phyloP scores from a whole-genome alignment of 2,797 vertebrate species.

The Clarias pachynema region DNA sequence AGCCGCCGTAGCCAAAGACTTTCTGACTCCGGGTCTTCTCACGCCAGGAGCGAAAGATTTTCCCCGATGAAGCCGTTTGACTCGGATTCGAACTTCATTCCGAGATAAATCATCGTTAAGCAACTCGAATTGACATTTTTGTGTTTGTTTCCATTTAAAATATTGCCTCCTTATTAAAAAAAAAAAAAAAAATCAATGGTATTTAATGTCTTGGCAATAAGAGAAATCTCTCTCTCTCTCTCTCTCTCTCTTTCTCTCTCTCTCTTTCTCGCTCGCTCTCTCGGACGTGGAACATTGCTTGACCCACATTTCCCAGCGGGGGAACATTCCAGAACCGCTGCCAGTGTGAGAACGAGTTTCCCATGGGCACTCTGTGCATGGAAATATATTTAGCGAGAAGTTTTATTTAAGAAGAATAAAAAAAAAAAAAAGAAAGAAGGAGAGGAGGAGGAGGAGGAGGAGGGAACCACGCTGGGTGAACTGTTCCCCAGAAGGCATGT shows the following conservation, averaged over 20 bases:
- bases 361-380: conserved; percentile 42
- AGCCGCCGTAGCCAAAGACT: background rate
- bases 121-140: background rate
- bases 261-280: background rate
- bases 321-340: conserved; percentile 43
- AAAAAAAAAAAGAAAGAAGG: background rate
- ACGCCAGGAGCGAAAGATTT: too few species aligned
- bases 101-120: background rate
- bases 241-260: background rate
- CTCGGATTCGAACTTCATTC: background rate
- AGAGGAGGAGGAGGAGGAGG: too few species aligned
- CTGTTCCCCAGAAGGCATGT: conserved; percentile 30
- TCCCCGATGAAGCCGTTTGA: background rate
- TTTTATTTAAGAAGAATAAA: conserved; percentile 23
- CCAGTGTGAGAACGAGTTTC: conserved; percentile 47
- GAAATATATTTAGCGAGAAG: conserved; percentile 46
- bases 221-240: background rate
- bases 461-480: background rate
- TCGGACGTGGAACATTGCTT: conserved; percentile 27
- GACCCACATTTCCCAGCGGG: conserved; percentile 45
- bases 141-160: background rate
- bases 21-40: background rate
- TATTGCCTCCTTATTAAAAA: background rate
- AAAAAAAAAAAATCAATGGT: background rate
- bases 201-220: background rate